A percentile compares a stretch with the other conserved stretches of the same genome.
Evolutionary conservation across 2,888 invertebrate genomes (phyloP).

Genomic region (Sthenelais limicola): DNA sequence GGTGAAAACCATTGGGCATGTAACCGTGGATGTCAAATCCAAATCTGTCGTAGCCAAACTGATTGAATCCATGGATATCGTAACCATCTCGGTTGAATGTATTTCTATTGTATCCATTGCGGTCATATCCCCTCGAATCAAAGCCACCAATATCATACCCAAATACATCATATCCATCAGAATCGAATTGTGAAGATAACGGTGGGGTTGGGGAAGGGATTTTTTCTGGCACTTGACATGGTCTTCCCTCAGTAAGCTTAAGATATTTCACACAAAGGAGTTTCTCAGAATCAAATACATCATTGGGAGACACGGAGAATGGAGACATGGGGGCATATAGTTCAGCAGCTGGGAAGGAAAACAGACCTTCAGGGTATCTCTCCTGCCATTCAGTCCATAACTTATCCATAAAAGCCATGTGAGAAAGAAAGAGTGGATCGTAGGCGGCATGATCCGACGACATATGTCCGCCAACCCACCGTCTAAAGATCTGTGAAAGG

Average conservation of each 20-base stretch:
- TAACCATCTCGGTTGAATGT: conserved; percentile 66
- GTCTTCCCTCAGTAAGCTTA: conserved; percentile 37
- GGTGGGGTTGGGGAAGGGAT: conserved; percentile 46
- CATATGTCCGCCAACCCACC: conserved; percentile 69
- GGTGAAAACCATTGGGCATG: conserved; percentile 61
- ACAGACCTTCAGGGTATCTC: conserved; percentile 56
- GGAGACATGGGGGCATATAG: conserved; percentile 65
- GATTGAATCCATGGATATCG: conserved; percentile 62
- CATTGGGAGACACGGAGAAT: conserved; percentile 64
- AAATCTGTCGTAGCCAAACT: conserved; percentile 68
- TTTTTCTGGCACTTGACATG: conserved; percentile 16
- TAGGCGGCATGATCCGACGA: conserved; percentile 62
- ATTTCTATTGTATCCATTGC: conserved; percentile 56
- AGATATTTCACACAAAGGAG: conserved; percentile 68
- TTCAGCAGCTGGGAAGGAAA: conserved; percentile 58
- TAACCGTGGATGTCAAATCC: conserved; percentile 66
- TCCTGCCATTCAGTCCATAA: conserved; percentile 67
- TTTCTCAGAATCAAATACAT: conserved; percentile 61
- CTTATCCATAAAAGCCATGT: conserved; percentile 68
- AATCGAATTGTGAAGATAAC: too few relatives aligned
- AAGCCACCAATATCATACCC: conserved; percentile 50
- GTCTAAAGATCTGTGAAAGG: conserved; percentile 61
- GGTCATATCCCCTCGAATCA: conserved; percentile 52
- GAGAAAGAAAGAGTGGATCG: conserved; percentile 67
- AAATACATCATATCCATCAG: too few relatives aligned